phyloP scores from a whole-genome alignment of 2,888 invertebrate species.

The Diplolepis rosae region DNA sequence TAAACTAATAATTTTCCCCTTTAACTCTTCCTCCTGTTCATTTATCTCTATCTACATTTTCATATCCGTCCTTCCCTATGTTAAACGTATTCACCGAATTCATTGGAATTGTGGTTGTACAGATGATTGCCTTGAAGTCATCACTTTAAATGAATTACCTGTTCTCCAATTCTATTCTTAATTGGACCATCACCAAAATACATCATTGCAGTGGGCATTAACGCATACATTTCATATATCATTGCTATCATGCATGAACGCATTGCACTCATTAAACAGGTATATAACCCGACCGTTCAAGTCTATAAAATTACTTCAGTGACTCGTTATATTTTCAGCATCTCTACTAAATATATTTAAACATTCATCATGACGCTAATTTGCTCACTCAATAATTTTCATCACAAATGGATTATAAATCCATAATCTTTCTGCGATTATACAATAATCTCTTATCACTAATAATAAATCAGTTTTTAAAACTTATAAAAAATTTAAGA shows the following conservation, averaged over 20 bases:
- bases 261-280: neutral
- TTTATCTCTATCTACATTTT: conserved; percentile 15
- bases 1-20: conserved; percentile 7
- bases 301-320: conserved; percentile 9
- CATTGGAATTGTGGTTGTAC: conserved; percentile 17
- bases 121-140: conserved; percentile 14
- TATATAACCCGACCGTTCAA: conserved; percentile 10
- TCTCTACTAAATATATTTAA: neutral
- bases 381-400: no score
- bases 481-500: no score
- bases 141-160: conserved; percentile 19
- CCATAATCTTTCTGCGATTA: no score
- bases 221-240: conserved; percentile 22
- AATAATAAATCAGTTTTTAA: no score
- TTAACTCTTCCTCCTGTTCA: neutral
- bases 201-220: conserved; percentile 12
- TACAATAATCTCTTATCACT: no score
- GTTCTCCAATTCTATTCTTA: conserved; percentile 13
- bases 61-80: neutral
- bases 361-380: neutral
- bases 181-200: conserved; percentile 13
- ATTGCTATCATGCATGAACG: conserved; percentile 8
- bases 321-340: neutral
- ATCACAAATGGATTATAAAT: no score
- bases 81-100: conserved; percentile 21